Evolutionary conservation across 2,113 vertebrate genomes (phyloP).

Genomic region (Microcebus tavaratra): DNA sequence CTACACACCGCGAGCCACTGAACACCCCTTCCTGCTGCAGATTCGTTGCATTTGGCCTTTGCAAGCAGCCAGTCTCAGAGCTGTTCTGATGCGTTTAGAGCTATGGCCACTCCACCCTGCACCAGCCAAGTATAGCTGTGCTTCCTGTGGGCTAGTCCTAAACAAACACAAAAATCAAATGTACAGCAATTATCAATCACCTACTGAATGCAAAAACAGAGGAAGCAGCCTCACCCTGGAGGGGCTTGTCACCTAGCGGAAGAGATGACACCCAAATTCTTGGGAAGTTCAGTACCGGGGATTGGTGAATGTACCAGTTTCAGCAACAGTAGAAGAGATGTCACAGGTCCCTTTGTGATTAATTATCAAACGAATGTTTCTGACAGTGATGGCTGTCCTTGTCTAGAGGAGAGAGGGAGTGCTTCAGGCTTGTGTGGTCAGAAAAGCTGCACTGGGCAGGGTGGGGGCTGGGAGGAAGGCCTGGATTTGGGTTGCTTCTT

Average conservation of each 20-base stretch:
- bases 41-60: background rate
- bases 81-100: background rate
- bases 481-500: background rate
- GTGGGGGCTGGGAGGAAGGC: background rate
- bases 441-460: background rate
- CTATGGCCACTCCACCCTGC: background rate
- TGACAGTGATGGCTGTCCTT: background rate
- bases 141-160: background rate
- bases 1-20: too few species aligned
- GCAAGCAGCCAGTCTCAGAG: background rate
- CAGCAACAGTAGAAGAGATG: background rate
- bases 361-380: slow-evolving; percentile 32
- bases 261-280: background rate
- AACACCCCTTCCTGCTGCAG: background rate
- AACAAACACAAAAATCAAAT: background rate
- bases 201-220: background rate
- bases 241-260: background rate
- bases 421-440: background rate
- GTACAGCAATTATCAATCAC: background rate
- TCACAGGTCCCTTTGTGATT: slow-evolving; percentile 18
- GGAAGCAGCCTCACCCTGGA: background rate
- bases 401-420: background rate
- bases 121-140: background rate
- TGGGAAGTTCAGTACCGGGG: background rate
- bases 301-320: background rate